Base-by-base conservation (phyloP, 2,888 invertebrate species). In the Nymphalis c-album region DNA sequence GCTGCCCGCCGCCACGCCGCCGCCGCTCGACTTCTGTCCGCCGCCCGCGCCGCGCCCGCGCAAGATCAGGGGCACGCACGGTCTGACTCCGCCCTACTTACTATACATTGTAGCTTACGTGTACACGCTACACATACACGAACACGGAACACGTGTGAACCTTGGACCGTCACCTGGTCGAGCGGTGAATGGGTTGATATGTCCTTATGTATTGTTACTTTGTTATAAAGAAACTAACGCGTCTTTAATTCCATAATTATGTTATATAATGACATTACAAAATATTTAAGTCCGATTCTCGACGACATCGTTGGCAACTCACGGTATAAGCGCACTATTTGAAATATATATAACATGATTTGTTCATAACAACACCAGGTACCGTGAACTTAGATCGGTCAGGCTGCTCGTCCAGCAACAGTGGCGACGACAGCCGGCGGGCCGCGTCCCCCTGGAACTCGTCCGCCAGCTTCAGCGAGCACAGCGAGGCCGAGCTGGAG, bases 391-490 rank as follows among this genome's bases (percentile, higher is more conserved):
- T 91, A 64, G 91, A 92, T 71, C 86, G 85, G 17, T 91, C 92
- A 2, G 90, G 85, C 6, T 88, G 91, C 67, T 91, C 91, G 45
- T 91, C 91, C 3, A 89, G 84, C 74, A 88, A 87, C 75, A 91
- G 90, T 73, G 85, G 84, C 55, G 92, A 91, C 68, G 89, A 86
- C 67, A 77, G 80, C 58, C 85, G 85, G 7, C 78, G 91, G 40
- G 90, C 91, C 45, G 80, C 77, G 16, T 92, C 92, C 2, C 92
- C 92, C 7, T 91, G 91, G 91, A 91, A 92, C 83, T 90, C 88
- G 1, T 90, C 90, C 8, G 85, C 84, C 6, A 87, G 85, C 71
- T 81, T 87, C 80, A 90, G 90, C 76, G 91, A 91, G 72, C 88
- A 87, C 67, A 90, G 90, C 78, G 91, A 91, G 72, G 75, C 80